Conservation (phyloP, 2,888 invertebrate species). For the Mayetiola destructor region DNA sequence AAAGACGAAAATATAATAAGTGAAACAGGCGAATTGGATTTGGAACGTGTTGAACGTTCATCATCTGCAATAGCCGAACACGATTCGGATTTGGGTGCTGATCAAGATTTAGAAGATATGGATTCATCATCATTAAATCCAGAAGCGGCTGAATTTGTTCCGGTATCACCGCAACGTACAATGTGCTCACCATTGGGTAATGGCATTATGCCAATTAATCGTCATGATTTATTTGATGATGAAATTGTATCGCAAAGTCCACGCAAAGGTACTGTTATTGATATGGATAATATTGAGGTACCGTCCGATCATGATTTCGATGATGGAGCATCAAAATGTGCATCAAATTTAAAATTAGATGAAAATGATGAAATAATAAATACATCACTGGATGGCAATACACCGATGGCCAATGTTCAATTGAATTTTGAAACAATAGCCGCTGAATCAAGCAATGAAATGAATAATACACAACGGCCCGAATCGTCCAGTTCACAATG, state of each 20-base stretch:
- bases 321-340: constrained; percentile 30
- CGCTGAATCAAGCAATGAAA: constrained; percentile 21
- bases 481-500: constrained; percentile 17
- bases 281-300: constrained; percentile 28
- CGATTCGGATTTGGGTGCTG: constrained; percentile 13
- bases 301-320: constrained; percentile 30
- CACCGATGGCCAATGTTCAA: background rate
- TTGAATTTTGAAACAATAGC: background rate
- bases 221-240: constrained; percentile 21
- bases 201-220: background rate
- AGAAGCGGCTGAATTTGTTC: constrained; percentile 73
- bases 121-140: constrained; percentile 68
- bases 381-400: too few species aligned
- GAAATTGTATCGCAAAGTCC: constrained; percentile 55
- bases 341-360: constrained; percentile 28
- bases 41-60: constrained; percentile 3
- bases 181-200: constrained; percentile 35
- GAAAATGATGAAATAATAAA: too few species aligned
- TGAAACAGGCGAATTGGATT: constrained; percentile 2
- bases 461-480: constrained; percentile 13
- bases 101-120: constrained; percentile 36
- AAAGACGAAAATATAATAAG: constrained; percentile 8
- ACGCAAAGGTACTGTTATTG: constrained; percentile 40
- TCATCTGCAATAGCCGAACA: background rate
- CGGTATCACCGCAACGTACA: constrained; percentile 43